Evolutionary conservation across 2,797 vertebrate species (phyloP).

Genomic region (Phaenicophaeus curvirostris): DNA sequence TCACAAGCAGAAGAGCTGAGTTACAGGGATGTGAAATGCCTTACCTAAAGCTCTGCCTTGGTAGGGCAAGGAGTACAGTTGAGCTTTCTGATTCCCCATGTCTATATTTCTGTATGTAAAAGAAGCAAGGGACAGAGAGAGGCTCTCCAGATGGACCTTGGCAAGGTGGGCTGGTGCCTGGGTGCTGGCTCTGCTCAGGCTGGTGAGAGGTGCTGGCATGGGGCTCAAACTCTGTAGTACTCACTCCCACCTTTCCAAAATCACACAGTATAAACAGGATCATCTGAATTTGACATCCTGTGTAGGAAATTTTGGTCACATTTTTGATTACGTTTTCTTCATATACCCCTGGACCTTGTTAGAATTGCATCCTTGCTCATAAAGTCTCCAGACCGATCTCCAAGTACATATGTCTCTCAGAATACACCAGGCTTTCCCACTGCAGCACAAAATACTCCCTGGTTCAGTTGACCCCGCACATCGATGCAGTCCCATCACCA

Average conservation of each 20-base stretch:
- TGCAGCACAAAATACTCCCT: not conserved
- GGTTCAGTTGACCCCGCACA: not conserved
- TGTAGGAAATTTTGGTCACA: not conserved
- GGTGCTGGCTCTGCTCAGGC: not conserved
- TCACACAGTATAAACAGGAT: rapidly evolving
- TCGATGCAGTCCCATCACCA: not conserved
- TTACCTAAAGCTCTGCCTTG: not conserved
- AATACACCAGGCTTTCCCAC: not conserved
- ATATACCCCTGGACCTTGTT: too few relatives aligned
- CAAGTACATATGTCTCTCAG: not conserved
- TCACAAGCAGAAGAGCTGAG: not conserved
- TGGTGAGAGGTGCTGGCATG: not conserved
- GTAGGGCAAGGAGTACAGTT: not conserved
- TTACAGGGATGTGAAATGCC: not conserved
- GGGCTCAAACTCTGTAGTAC: not conserved
- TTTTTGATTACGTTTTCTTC: not conserved
- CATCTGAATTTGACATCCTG: not conserved
- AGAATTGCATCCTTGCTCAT: not conserved
- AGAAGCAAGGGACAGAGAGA: not conserved
- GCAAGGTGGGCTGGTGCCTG: not conserved
- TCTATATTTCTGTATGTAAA: not conserved
- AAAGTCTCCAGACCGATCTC: not conserved
- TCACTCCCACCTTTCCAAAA: not conserved
- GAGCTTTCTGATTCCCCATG: not conserved
- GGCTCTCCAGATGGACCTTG: not conserved